Conservation (phyloP, 2,888 invertebrate genomes). For the Drosophila melanosoma region DNA sequence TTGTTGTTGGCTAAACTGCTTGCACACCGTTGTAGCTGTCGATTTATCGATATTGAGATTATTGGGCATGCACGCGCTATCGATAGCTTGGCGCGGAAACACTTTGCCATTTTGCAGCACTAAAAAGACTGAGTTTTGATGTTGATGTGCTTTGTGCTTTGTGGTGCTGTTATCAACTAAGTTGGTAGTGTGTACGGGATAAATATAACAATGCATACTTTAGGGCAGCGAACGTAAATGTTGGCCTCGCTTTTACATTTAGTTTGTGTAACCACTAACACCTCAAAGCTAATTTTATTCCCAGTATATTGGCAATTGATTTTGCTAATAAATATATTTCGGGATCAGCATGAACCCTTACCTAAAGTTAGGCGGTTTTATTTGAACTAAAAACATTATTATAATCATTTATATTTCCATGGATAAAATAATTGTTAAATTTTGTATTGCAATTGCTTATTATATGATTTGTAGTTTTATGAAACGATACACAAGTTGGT, state of each 20-base stretch:
- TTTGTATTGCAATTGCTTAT: neutral
- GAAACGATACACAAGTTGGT: neutral
- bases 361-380: neutral
- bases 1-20: constrained; percentile 10
- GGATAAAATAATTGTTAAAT: neutral
- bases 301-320: constrained; percentile 16
- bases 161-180: constrained; percentile 8
- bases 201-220: constrained; percentile 1
- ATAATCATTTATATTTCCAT: neutral
- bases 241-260: neutral
- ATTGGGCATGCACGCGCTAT: neutral
- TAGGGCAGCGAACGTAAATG: neutral
- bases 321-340: neutral
- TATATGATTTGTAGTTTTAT: neutral
- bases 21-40: constrained; percentile 10
- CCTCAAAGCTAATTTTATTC: neutral
- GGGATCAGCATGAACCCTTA: neutral
- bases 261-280: constrained; percentile 1
- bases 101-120: constrained; percentile 9
- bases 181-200: neutral
- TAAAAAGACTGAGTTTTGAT: no score
- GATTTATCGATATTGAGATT: constrained; percentile 26
- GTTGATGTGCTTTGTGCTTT: neutral
- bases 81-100: constrained; percentile 18
- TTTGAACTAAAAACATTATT: neutral